phyloP scores from a whole-genome alignment of 2,113 vertebrate species.

The Dascyllus trimaculatus region DNA sequence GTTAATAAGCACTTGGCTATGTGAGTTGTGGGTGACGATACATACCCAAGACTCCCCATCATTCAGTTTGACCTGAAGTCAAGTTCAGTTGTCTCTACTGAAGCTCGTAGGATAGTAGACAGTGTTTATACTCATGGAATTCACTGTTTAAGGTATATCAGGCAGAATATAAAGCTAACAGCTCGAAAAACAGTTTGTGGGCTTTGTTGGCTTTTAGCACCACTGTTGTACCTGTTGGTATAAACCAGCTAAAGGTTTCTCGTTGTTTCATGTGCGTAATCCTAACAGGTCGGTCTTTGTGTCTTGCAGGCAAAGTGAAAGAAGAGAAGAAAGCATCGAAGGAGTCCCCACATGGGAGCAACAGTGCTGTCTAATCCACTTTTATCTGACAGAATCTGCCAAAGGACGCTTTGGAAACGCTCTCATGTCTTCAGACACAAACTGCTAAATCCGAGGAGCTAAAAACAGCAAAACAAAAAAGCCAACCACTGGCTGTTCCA shows the following conservation, averaged over 20 bases:
- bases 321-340: slow-evolving; percentile 17
- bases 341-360: slow-evolving; percentile 60
- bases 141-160: not conserved
- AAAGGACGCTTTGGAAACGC: slow-evolving; percentile 59
- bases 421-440: slow-evolving; percentile 58
- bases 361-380: slow-evolving; percentile 43
- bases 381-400: slow-evolving; percentile 50
- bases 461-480: slow-evolving; percentile 58
- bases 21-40: too few relatives aligned
- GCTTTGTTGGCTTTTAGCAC: not conserved
- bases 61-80: too few relatives aligned
- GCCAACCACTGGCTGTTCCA: slow-evolving; percentile 48
- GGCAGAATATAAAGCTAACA: not conserved
- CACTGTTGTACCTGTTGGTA: not conserved
- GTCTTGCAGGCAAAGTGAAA: slow-evolving; percentile 65
- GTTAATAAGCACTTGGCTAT: too few relatives aligned
- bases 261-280: slow-evolving; percentile 3
- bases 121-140: not conserved
- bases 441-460: slow-evolving; percentile 70
- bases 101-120: too few relatives aligned
- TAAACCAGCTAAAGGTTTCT: not conserved
- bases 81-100: too few relatives aligned
- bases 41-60: too few relatives aligned
- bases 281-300: slow-evolving; percentile 60
- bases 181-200: not conserved